Percentiles rank a stretch among this genome's conserved stretches.
phyloP scores from a whole-genome alignment of 2,888 invertebrate species.

The Autographa gamma region DNA sequence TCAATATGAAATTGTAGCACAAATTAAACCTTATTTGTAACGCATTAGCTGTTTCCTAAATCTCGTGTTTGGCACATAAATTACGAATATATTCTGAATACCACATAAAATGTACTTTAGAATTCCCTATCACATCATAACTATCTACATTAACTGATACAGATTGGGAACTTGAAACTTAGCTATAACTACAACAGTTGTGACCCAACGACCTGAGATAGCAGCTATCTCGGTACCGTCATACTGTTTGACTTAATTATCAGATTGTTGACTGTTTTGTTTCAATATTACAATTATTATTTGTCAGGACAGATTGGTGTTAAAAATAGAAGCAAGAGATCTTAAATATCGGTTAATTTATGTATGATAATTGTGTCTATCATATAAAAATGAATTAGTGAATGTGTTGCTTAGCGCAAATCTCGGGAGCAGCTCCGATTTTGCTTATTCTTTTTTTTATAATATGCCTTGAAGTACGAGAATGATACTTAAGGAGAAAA shows the following conservation, averaged over 20 bases:
- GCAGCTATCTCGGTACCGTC: neutral
- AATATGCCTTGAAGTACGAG: too few species aligned
- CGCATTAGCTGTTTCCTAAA: too few species aligned
- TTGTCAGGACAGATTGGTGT: neutral
- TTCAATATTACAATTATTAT: neutral
- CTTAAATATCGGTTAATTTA: neutral
- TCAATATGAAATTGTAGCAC: too few species aligned
- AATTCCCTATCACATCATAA: neutral
- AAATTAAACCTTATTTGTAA: too few species aligned
- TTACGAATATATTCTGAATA: too few species aligned
- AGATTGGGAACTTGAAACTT: neutral
- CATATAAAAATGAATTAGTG: too few species aligned
- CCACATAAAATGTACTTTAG: neutral
- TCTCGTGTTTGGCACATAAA: too few species aligned
- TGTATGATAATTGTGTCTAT: too few species aligned
- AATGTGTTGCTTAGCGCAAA: too few species aligned
- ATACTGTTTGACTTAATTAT: neutral
- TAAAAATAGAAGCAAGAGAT: neutral
- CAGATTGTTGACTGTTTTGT: conserved; percentile 3
- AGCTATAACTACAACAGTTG: neutral
- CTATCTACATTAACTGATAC: neutral
- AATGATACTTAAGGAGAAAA: too few species aligned
- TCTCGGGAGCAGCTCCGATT: too few species aligned
- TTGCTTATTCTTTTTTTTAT: too few species aligned
- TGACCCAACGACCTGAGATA: neutral